Evolutionary conservation across 2,888 invertebrate species (phyloP).

Genomic region (Acronicta aceris): DNA sequence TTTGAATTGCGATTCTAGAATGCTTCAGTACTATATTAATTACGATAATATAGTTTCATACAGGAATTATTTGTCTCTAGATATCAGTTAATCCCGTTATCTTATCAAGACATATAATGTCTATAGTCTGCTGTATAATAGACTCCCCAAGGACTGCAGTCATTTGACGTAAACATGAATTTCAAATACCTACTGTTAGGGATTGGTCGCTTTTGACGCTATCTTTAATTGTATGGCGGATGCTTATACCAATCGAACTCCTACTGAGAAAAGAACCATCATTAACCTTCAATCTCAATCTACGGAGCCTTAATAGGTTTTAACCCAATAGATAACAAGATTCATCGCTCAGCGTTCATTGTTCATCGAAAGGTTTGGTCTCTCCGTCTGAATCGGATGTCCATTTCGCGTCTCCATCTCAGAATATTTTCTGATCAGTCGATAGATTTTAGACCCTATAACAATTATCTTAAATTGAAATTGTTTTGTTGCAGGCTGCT

Average conservation of each 20-base stretch:
- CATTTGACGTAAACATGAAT: neutral
- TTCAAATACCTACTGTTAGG: neutral
- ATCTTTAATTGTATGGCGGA: too few species aligned
- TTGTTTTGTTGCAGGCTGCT: constrained; percentile 91
- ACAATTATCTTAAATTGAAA: neutral
- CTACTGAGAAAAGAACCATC: too few species aligned
- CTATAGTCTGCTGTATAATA: neutral
- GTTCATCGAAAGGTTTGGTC: too few species aligned
- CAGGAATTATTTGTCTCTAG: neutral
- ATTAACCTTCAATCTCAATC: too few species aligned
- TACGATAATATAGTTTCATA: neutral
- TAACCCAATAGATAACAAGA: too few species aligned
- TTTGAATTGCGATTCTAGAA: too few species aligned
- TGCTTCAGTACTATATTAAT: too few species aligned
- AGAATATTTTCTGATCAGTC: neutral
- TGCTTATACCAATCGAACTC: too few species aligned
- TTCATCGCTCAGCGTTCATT: too few species aligned
- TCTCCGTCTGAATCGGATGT: too few species aligned
- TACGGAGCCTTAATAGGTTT: too few species aligned
- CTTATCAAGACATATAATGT: neutral
- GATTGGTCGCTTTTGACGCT: too few species aligned
- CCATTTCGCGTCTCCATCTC: neutral
- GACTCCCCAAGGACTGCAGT: neutral
- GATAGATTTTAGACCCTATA: neutral
- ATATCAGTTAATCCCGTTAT: neutral